Base-by-base conservation (phyloP, 2,797 vertebrate species). In the Sebastes matsubarae region DNA sequence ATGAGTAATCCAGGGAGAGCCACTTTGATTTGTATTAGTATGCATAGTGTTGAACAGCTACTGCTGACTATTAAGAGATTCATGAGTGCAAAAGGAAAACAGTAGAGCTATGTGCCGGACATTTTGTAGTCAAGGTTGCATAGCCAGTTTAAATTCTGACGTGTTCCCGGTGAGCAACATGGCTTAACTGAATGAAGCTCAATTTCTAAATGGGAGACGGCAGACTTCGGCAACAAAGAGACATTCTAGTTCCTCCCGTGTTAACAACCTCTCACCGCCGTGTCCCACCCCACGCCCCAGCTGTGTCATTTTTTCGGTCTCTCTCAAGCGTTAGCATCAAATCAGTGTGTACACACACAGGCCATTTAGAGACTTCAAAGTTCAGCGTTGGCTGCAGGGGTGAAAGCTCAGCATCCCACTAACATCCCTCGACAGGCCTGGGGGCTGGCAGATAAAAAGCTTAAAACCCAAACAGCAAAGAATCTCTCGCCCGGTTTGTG, bases 351-450 rank as follows among this genome's bases (percentile, higher is more conserved):
- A 89, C 86, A 87, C 86, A 89, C 86, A 89, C 72, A 59, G 83
- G 75, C 86, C 90, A 87, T 90, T 95, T 93, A 89, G 72, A 94
- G 91, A 95, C 93, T 94, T 96, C 91, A 95, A 95, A 95, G 94
- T 93, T 94, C 85, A 88, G 77, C 57, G 25, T 27, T 80, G 90
- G 89, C 93, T 94, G 85, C 83, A 88, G 91, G 90, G 90, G 89
- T 92, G 90, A 91, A 90, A 93, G 90, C 92, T 93, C 90, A 94
- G 87, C 92, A 92, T 92, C 89, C 90, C 91, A 65, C 91, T 87
- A 91, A 92, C 90, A 89, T 92, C 89, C 90, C 90, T 81, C 72
- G 61, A 92, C 90, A 91, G 84, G 92, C 94, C 94, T 94, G 88
- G 83, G 93, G 93, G 91, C 80, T 69, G 75, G 54, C 76, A 92